Conservation (phyloP, 2,888 invertebrate genomes). For the Geotrupes spiniger region DNA sequence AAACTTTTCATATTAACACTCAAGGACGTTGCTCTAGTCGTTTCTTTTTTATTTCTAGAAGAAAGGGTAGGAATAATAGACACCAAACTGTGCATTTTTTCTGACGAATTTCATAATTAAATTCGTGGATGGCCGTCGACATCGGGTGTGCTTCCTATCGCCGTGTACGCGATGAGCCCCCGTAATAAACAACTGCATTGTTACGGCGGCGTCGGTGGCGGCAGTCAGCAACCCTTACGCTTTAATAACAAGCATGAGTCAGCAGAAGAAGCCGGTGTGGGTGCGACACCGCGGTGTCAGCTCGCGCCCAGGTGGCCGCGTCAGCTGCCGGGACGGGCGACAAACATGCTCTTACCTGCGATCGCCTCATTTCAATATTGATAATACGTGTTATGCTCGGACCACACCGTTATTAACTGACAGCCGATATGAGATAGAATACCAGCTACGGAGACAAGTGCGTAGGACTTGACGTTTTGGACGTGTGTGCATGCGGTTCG, state of each 20-base stretch:
- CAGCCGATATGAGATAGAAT: slow-evolving; percentile 44
- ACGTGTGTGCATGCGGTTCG: neutral
- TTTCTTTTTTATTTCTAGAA: too few relatives aligned
- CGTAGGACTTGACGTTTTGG: slow-evolving; percentile 4
- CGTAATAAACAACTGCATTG: slow-evolving; percentile 38
- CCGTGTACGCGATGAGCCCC: slow-evolving; percentile 19
- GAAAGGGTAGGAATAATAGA: too few relatives aligned
- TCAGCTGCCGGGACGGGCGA: slow-evolving; percentile 48
- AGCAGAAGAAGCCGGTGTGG: slow-evolving; percentile 43
- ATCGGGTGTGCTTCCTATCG: too few relatives aligned
- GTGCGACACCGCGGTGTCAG: slow-evolving; percentile 41
- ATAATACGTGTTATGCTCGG: slow-evolving; percentile 43
- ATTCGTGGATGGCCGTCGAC: too few relatives aligned
- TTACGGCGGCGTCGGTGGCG: slow-evolving; percentile 22
- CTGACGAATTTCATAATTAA: neutral
- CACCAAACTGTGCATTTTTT: too few relatives aligned
- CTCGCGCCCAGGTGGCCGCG: slow-evolving; percentile 48
- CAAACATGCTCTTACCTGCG: slow-evolving; percentile 39
- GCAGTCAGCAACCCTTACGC: slow-evolving; percentile 38
- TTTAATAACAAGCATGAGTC: slow-evolving; percentile 44
- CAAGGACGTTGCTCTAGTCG: too few relatives aligned
- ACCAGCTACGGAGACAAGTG: slow-evolving; percentile 24
- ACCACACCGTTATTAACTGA: slow-evolving; percentile 45
- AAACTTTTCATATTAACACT: too few relatives aligned
- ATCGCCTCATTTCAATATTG: slow-evolving; percentile 47